Evolutionary conservation across 2,797 vertebrate genomes (phyloP).

Genomic region (Phataginus tricuspis): DNA sequence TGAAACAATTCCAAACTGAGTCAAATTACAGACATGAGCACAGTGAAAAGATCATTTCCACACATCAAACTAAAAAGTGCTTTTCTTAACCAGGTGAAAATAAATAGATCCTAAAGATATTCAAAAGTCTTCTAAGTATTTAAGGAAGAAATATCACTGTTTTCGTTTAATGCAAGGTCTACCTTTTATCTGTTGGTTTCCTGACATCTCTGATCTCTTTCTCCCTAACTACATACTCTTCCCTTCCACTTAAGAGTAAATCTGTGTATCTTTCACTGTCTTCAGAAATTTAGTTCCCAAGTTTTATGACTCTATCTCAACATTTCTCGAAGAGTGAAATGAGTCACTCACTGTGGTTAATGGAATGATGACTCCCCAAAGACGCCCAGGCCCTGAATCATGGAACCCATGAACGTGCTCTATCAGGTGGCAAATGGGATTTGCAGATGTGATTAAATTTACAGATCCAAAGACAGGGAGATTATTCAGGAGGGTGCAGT

Average conservation of each 20-base stretch:
- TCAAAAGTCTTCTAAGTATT: background rate
- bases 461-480: background rate
- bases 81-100: background rate
- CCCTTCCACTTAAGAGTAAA: background rate
- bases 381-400: background rate
- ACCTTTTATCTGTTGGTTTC: background rate
- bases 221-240: background rate
- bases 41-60: background rate
- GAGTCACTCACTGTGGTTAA: background rate
- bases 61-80: background rate
- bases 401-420: background rate
- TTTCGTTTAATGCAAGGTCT: background rate
- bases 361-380: background rate
- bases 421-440: background rate
- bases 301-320: background rate
- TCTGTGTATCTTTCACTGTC: background rate
- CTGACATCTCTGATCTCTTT: background rate
- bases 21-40: background rate
- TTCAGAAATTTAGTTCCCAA: background rate
- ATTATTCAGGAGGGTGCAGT: background rate
- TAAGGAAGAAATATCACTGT: background rate
- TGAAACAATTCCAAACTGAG: background rate
- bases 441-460: background rate
- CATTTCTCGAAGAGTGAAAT: slow-evolving; percentile 6
- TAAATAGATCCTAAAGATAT: background rate